Conservation (phyloP, 2,888 invertebrate genomes). For the Meandrusa payeni region DNA sequence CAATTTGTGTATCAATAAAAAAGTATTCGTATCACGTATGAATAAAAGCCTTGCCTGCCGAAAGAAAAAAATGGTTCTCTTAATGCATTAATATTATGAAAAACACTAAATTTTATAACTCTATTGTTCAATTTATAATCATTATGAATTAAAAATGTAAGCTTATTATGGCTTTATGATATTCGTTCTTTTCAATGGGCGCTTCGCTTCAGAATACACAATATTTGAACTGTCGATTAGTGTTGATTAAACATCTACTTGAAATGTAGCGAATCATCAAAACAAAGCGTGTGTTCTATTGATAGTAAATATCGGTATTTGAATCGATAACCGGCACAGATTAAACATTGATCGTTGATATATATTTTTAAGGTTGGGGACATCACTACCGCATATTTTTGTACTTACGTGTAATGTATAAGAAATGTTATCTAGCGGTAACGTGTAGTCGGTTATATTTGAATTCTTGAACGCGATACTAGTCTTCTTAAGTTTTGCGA, state of each 20-base stretch:
- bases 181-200: slow-evolving; percentile 12
- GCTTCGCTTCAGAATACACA: slow-evolving; percentile 32
- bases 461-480: no score
- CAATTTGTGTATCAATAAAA: no score
- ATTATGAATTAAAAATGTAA: no score
- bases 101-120: no score
- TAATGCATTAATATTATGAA: no score
- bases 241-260: slow-evolving; percentile 46
- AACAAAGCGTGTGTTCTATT: slow-evolving; percentile 48
- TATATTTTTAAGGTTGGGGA: slow-evolving; percentile 15
- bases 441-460: no score
- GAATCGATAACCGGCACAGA: slow-evolving; percentile 43
- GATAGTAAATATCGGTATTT: slow-evolving; percentile 45
- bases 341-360: slow-evolving; percentile 14
- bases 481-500: no score
- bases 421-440: slow-evolving; percentile 20
- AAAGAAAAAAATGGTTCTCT: no score
- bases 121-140: no score
- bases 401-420: slow-evolving; percentile 13
- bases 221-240: slow-evolving; percentile 56
- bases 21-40: no score
- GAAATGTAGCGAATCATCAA: slow-evolving; percentile 58
- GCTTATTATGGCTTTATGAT: no score
- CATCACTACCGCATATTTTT: slow-evolving; percentile 15
- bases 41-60: no score